A percentile compares a stretch with the other conserved stretches of the same genome.
Evolutionary conservation across 2,113 vertebrate genomes (phyloP).

Genomic region (Percopsis transmontana): DNA sequence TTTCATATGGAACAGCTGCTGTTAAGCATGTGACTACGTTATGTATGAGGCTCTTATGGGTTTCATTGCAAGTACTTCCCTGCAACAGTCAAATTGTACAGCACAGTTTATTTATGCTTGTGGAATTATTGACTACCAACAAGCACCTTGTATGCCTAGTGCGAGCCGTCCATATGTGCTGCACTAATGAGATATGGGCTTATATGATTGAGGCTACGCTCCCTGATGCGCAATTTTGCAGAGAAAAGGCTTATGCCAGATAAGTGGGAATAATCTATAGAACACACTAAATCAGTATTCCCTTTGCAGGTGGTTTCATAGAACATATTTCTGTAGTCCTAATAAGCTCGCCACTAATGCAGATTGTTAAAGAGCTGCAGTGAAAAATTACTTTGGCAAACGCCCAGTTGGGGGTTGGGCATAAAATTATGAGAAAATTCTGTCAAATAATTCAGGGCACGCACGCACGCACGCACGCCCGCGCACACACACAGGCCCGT

Average conservation of each 20-base stretch:
- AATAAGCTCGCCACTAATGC: neutral
- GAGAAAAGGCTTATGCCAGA: neutral
- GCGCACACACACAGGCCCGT: neutral
- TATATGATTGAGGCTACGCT: neutral
- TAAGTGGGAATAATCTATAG: neutral
- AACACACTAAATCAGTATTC: neutral
- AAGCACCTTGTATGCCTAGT: neutral
- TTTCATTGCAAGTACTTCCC: no score
- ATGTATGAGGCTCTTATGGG: no score
- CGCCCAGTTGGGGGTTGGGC: slow-evolving; percentile 10
- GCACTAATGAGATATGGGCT: neutral
- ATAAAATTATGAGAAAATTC: neutral
- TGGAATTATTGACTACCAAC: neutral
- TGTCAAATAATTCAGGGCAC: slow-evolving; percentile 14
- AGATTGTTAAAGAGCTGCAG: neutral
- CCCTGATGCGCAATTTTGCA: neutral
- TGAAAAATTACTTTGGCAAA: slow-evolving; percentile 2
- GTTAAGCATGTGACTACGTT: no score
- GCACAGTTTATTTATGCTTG: neutral
- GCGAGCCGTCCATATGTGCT: neutral
- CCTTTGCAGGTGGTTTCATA: neutral
- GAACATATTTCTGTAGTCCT: neutral
- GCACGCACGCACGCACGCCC: slow-evolving; percentile 7
- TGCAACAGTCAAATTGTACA: no score
- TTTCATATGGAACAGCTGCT: no score